Evolutionary conservation across 2,888 invertebrate genomes (phyloP).

Genomic region (Exephanes ischioxanthus): DNA sequence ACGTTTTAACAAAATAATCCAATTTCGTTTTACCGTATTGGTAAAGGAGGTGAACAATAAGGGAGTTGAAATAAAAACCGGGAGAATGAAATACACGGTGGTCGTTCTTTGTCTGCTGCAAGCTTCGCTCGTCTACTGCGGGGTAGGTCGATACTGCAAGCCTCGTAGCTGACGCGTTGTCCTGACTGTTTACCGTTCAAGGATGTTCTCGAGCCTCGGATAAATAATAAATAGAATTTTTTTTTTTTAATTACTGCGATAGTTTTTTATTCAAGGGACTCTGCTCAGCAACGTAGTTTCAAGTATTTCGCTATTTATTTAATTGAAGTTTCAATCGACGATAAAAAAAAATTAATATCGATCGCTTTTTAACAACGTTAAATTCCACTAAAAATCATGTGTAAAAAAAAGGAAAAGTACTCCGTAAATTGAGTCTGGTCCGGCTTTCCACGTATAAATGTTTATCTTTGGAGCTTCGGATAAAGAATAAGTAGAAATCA

Average conservation of each 20-base stretch:
- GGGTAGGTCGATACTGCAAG: slow-evolving; percentile 73
- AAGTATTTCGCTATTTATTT: too few relatives aligned
- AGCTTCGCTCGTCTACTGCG: slow-evolving; percentile 71
- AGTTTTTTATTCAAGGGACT: too few relatives aligned
- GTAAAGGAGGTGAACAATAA: background rate
- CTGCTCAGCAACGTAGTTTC: too few relatives aligned
- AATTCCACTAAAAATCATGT: too few relatives aligned
- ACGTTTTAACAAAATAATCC: slow-evolving; percentile 2
- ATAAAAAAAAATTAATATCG: too few relatives aligned
- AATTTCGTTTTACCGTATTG: background rate
- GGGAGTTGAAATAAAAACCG: slow-evolving; percentile 14
- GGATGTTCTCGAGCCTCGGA: background rate
- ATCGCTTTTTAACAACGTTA: too few relatives aligned
- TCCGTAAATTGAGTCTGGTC: too few relatives aligned
- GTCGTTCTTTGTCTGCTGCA: slow-evolving; percentile 72
- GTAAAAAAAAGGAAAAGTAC: too few relatives aligned
- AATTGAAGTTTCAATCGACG: too few relatives aligned
- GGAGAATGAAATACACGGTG: slow-evolving; percentile 71
- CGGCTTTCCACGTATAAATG: background rate
- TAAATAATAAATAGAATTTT: background rate
- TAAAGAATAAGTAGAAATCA: too few relatives aligned
- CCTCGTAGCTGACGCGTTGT: slow-evolving; percentile 22
- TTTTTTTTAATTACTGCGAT: too few relatives aligned
- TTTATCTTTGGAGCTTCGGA: background rate
- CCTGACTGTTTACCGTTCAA: background rate